Conservation (phyloP, 2,888 invertebrate genomes). For the Drosophila prolongata region DNA sequence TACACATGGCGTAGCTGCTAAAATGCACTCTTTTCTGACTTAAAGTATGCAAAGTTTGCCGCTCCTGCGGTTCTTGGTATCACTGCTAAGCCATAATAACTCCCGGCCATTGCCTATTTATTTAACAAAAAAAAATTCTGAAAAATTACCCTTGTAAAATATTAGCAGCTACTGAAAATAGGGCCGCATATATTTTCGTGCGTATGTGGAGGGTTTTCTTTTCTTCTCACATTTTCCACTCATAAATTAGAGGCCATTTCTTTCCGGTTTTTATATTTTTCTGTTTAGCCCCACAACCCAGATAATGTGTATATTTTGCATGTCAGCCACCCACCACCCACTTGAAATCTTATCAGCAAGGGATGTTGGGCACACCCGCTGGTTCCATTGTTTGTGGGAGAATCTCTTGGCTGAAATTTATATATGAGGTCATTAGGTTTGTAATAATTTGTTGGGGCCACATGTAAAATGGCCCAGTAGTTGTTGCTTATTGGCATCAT, state of each 20-base stretch:
- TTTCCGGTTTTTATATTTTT: slow-evolving; percentile 34
- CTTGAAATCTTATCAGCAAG: slow-evolving; percentile 58
- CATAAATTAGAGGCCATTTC: slow-evolving; percentile 69
- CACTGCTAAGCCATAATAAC: slow-evolving; percentile 57
- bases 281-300: slow-evolving; percentile 30
- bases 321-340: slow-evolving; percentile 16
- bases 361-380: slow-evolving; percentile 41
- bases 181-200: slow-evolving; percentile 8
- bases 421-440: slow-evolving; percentile 78
- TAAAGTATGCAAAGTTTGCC: slow-evolving; percentile 48
- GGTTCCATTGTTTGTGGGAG: slow-evolving; percentile 18
- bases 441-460: slow-evolving; percentile 74
- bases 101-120: slow-evolving; percentile 42
- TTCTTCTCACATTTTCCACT: slow-evolving; percentile 26
- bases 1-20: slow-evolving; percentile 7
- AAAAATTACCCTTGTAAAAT: slow-evolving; percentile 43
- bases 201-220: slow-evolving; percentile 12
- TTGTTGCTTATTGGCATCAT: slow-evolving; percentile 75
- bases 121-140: slow-evolving; percentile 26
- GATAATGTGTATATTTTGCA: slow-evolving; percentile 65
- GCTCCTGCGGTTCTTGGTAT: slow-evolving; percentile 40
- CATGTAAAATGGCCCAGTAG: slow-evolving; percentile 44
- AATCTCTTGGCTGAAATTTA: slow-evolving; percentile 55
- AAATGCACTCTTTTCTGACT: slow-evolving; percentile 32
- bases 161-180: slow-evolving; percentile 39